phyloP scores from a whole-genome alignment of 2,113 vertebrate species.

The Psilopogon haemacephalus region DNA sequence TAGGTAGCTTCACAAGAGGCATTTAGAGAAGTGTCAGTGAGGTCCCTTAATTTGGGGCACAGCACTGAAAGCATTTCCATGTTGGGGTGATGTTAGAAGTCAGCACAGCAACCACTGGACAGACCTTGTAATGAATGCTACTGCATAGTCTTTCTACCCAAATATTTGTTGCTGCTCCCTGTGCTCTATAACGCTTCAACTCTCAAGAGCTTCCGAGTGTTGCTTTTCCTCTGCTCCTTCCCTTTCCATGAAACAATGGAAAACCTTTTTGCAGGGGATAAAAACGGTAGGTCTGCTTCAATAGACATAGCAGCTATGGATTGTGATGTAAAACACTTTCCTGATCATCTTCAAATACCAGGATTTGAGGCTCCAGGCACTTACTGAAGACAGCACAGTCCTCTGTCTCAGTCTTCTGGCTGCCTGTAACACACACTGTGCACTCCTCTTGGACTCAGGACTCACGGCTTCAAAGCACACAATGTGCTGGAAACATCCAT shows the following conservation, averaged over 20 bases:
- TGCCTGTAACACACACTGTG: background rate
- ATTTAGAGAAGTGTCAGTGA: background rate
- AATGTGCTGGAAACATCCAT: constrained; percentile 47
- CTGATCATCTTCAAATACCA: background rate
- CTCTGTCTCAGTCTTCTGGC: background rate
- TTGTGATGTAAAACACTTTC: rapidly evolving
- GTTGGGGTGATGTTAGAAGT: background rate
- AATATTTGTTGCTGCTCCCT: background rate
- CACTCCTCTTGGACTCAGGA: background rate
- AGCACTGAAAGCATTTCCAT: background rate
- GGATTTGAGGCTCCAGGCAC: background rate
- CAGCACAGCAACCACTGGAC: background rate
- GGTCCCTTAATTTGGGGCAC: background rate
- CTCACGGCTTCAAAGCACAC: background rate
- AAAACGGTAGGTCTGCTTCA: background rate
- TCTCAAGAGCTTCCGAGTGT: background rate
- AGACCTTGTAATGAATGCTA: background rate
- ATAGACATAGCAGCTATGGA: background rate
- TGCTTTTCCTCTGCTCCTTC: background rate
- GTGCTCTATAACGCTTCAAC: background rate
- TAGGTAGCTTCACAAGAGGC: background rate
- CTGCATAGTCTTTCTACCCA: background rate
- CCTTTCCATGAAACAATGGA: background rate
- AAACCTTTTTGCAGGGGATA: background rate
- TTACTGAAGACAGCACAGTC: background rate